Evolutionary conservation across 2,888 invertebrate genomes (phyloP).

Genomic region (Sicus ferrugineus): DNA sequence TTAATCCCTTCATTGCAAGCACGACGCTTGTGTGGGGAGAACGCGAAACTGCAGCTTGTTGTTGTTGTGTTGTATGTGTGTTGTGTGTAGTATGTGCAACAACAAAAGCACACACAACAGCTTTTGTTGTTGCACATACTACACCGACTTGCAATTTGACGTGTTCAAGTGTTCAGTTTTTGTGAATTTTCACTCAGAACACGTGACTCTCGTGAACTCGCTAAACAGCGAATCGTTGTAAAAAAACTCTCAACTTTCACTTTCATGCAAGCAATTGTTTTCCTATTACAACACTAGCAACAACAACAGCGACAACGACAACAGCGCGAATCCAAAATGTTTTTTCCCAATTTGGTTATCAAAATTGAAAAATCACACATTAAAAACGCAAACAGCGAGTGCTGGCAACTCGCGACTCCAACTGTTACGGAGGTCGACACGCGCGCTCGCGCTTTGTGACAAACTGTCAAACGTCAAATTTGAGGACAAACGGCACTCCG

Average conservation of each 20-base stretch:
- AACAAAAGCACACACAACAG: no score
- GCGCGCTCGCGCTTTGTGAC: conserved; percentile 40
- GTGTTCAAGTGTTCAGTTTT: background rate
- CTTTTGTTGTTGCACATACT: no score
- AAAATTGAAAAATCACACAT: conserved; percentile 30
- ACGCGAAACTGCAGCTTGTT: no score
- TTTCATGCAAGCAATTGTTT: no score
- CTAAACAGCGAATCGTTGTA: background rate
- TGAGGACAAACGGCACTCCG: conserved; percentile 7
- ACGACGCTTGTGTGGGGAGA: conserved; percentile 36
- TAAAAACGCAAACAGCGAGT: conserved; percentile 15
- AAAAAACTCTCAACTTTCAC: conserved; percentile 5
- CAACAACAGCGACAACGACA: background rate
- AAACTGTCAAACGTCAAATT: conserved; percentile 45
- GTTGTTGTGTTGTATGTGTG: background rate
- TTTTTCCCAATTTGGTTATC: conserved; percentile 29
- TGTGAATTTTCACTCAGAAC: background rate
- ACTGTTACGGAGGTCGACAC: conserved; percentile 10
- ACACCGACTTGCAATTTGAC: no score
- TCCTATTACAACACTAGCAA: background rate
- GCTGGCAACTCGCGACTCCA: conserved; percentile 4
- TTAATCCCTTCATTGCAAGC: conserved; percentile 31
- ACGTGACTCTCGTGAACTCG: background rate
- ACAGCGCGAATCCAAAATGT: conserved; percentile 3
- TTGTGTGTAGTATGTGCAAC: no score